Evolutionary conservation across 2,797 vertebrate species (phyloP), one percentile per base, ranked within the genome.

Genomic region (Gadopsis bispinosus): DNA sequence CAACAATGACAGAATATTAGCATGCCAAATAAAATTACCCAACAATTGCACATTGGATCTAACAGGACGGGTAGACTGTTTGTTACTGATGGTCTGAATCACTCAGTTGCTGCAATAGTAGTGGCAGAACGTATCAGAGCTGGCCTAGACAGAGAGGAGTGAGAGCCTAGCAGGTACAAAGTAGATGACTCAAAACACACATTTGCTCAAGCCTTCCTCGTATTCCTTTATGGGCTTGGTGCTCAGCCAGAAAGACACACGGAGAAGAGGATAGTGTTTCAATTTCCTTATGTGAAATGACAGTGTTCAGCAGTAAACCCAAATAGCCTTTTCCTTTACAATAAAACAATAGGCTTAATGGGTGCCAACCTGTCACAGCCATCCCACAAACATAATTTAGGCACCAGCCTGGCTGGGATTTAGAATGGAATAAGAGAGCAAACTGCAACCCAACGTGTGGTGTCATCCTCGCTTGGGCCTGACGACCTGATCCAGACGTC

Each of bases 261-360:
- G 7, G 39, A 73, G 56, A 64, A 63, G 22, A 75, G 74, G 69
- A 90, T 80, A 72, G 45, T n/a, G 54, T 89, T 88, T 84, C 80
- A 59, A 41, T 71, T 78, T 83, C 65, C 79, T 80, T 50, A 69
- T 78, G 83, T 75, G 29, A 79, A 72, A 76, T 29, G 69, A 85
- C 73, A 68, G 79, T 51, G 69, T 78, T 85, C 63, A 81, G 77
- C 88, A 86, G 85, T 61, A 85, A 85, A 84, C 47, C 63, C 61
- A 59, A 78, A 79, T n/a, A 75, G 35, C 53, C 19, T 63, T 63
- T 84, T 77, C 26, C 19, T 71, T 72, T 22, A 77, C 55, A 47
- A 75, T 83, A 82, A 89, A 85, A 85, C 79, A 88, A 83, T 41
- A 11, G 37, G 20, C 39, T 58, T 53, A 47, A 68, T n/a, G 65